Evolutionary conservation across 2,888 invertebrate species (phyloP), one percentile per base, ranked within the genome.

Genomic region (Tetragnatha montana): DNA sequence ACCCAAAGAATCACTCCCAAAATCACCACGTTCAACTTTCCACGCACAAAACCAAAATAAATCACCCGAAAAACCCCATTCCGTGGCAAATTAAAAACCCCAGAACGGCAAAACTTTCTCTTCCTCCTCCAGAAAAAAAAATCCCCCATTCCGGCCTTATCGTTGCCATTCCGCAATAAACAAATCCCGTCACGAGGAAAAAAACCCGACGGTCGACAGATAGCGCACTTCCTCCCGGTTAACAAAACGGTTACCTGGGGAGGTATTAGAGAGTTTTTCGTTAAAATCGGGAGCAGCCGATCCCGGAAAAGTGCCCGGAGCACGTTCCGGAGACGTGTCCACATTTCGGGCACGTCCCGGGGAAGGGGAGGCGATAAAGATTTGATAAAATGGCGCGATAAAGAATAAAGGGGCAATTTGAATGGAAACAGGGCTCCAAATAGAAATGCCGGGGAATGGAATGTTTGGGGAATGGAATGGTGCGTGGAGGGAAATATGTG

Each of bases 231-330:
- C 75, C 76, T 17, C 84, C 35, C 81, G 51, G 70, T 84, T 84
- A 84, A 78, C 76, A 70, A 84, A 84, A 84, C 50, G 76, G 76
- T 84, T 84, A 78, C 84, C 84, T 76, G 68, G 84, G 84, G 84
- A 84, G 76, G 49, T 84, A 84, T 84, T 84, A 76, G 69, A 35
- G 70, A 47, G 70, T 50, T 81, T 81, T 81, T 81, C 78, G 78
- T 78, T 78, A 60, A 78, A 78, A 14, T 78, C 68, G 12, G 60
- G 60, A 78, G 60, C 8, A 22, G 22, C 22, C 14, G 60, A 60
- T 60, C 60, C 60, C 60, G 60, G 60, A 60, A 60, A 60, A 19
- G 12, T 35, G 78, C 21, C 78, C 60, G 2, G 21, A 17, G 78
- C 22, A 60, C 17, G 21, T 14, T 14, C 71, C 21, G 60, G 14